Evolutionary conservation across 2,888 invertebrate species (phyloP).

Genomic region (Athripsodes cinereus): DNA sequence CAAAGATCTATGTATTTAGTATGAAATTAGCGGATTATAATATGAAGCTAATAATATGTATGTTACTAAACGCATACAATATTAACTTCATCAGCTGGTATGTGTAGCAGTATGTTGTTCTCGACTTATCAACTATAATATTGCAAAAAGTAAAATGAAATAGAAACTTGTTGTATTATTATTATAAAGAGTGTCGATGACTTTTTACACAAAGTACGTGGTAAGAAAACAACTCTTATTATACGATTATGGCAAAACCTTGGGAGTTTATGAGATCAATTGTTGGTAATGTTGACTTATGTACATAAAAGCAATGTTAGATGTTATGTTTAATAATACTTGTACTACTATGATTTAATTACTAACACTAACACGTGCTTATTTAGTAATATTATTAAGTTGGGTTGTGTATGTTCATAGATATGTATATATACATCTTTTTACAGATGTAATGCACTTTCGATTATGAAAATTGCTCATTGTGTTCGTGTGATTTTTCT

Average conservation of each 20-base stretch:
- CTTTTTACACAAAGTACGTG: conserved; percentile 10
- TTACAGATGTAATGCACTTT: conserved; percentile 3
- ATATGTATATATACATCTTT: not conserved
- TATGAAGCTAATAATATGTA: too few species aligned
- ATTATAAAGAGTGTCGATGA: conserved; percentile 25
- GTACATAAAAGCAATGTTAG: not conserved
- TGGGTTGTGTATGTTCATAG: not conserved
- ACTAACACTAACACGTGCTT: not conserved
- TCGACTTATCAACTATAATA: not conserved
- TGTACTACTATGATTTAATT: not conserved
- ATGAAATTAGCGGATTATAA: too few species aligned
- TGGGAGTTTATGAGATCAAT: conserved; percentile 21
- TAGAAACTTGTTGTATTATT: conserved; percentile 26
- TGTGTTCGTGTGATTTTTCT: not conserved
- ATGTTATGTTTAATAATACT: not conserved
- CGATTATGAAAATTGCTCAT: not conserved
- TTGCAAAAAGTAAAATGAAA: conserved; percentile 15
- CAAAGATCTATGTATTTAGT: too few species aligned
- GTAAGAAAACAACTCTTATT: conserved; percentile 2
- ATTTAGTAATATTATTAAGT: not conserved
- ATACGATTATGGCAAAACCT: conserved; percentile 12
- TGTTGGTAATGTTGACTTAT: not conserved
- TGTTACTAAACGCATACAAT: too few species aligned
- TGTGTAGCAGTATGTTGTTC: too few species aligned
- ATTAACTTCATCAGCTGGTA: too few species aligned